Percentiles rank a stretch among this genome's conserved stretches.
Evolutionary conservation across 2,888 invertebrate genomes (phyloP).

Genomic region (Microchrysa polita): DNA sequence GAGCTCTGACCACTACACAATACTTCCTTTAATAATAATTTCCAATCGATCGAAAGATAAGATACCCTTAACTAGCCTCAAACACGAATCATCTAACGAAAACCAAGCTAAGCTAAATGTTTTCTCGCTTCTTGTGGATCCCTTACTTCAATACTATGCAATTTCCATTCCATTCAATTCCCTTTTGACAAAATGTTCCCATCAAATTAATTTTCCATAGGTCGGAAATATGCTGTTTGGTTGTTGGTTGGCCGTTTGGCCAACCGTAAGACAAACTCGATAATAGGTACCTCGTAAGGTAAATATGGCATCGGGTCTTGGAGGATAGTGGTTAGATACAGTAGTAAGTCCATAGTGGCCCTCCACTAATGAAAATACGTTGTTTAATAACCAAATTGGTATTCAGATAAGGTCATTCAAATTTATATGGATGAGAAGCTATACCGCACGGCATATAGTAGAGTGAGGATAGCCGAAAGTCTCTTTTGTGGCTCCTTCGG

Average conservation of each 20-base stretch:
- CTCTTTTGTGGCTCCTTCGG: no score
- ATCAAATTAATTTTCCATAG: slow-evolving; percentile 41
- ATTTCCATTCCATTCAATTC: slow-evolving; percentile 39
- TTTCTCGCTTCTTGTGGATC: no score
- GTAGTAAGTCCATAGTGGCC: not conserved
- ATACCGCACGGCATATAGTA: no score
- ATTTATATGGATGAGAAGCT: no score
- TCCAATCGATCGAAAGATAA: slow-evolving; percentile 2
- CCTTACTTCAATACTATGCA: slow-evolving; percentile 7
- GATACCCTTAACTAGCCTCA: no score
- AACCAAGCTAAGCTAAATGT: no score
- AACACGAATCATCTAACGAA: no score
- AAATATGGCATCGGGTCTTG: not conserved
- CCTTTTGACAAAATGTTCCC: slow-evolving; percentile 39
- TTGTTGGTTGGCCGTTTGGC: not conserved
- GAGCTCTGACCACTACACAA: slow-evolving; percentile 27
- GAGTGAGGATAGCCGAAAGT: no score
- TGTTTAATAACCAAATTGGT: slow-evolving; percentile 43
- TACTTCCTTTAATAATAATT: no score
- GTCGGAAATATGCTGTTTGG: no score
- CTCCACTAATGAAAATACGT: slow-evolving; percentile 42
- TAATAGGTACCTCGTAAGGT: no score
- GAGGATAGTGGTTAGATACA: not conserved
- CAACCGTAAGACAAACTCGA: slow-evolving; percentile 17
- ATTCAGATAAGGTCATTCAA: slow-evolving; percentile 23